phyloP scores from a whole-genome alignment of 2,113 vertebrate species.

The Sardina pilchardus region DNA sequence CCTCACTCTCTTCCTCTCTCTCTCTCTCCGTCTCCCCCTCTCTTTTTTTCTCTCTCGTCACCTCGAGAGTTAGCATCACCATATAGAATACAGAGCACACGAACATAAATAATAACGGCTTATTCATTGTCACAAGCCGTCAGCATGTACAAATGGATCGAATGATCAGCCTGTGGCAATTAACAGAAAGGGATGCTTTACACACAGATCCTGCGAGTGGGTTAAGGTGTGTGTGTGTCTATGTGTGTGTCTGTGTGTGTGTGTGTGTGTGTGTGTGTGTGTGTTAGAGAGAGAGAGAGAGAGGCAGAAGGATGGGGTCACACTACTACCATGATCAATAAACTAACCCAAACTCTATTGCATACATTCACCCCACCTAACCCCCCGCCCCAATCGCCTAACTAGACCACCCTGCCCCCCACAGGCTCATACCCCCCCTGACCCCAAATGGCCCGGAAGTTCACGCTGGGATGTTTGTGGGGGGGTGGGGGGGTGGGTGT shows the following conservation, averaged over 20 bases:
- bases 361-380: background rate
- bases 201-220: too few relatives aligned
- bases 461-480: background rate
- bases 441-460: background rate
- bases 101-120: too few relatives aligned
- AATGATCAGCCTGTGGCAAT: too few relatives aligned
- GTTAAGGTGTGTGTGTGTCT: background rate
- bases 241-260: background rate
- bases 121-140: too few relatives aligned
- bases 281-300: too few relatives aligned
- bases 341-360: too few relatives aligned
- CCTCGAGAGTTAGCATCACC: background rate
- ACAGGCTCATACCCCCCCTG: background rate
- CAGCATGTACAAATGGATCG: too few relatives aligned
- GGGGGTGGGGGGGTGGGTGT: background rate
- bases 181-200: too few relatives aligned
- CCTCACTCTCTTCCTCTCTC: background rate
- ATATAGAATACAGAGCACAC: too few relatives aligned
- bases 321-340: too few relatives aligned
- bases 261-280: background rate
- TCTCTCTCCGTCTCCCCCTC: constrained; percentile 32
- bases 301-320: too few relatives aligned
- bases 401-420: background rate
- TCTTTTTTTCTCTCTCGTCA: background rate
- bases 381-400: background rate